Percentiles rank a stretch among this genome's conserved stretches.
phyloP scores from a whole-genome alignment of 1,140 invertebrate species.

The Diorhabda elongata region DNA sequence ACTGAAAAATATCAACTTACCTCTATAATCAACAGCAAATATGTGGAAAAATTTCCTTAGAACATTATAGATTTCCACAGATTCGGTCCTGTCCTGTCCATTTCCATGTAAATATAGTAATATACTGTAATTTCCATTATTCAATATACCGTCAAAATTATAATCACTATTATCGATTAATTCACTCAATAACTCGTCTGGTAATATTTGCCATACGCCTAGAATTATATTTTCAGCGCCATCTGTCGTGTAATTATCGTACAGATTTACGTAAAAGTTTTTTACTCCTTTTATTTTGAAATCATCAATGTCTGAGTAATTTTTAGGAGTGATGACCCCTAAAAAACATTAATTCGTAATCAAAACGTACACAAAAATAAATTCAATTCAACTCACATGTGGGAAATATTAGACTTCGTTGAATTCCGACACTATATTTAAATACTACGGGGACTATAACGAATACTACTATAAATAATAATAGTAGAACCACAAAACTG shows the following conservation, averaged over 20 bases:
- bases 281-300: slow-evolving; percentile 58
- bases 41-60: slow-evolving; percentile 79
- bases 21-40: slow-evolving; percentile 86
- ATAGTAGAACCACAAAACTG: slow-evolving; percentile 30
- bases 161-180: slow-evolving; percentile 34
- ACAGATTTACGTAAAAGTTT: slow-evolving; percentile 67
- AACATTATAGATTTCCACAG: slow-evolving; percentile 75
- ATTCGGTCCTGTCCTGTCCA: slow-evolving; percentile 73
- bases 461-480: slow-evolving; percentile 32
- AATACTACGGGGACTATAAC: slow-evolving; percentile 35
- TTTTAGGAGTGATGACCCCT: slow-evolving; percentile 28
- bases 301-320: slow-evolving; percentile 35
- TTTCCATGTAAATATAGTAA: slow-evolving; percentile 90
- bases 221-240: slow-evolving; percentile 47
- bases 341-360: slow-evolving; percentile 17
- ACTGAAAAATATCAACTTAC: slow-evolving; percentile 44
- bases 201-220: slow-evolving; percentile 57
- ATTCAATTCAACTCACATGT: slow-evolving; percentile 29
- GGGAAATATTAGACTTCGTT: slow-evolving; percentile 33
- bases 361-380: not conserved
- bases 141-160: slow-evolving; percentile 37
- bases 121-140: slow-evolving; percentile 51
- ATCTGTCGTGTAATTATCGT: slow-evolving; percentile 30
- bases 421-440: slow-evolving; percentile 33
- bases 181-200: slow-evolving; percentile 36